Evolutionary conservation across 2,888 invertebrate genomes (phyloP).

Genomic region (Eumerus sabulonum): DNA sequence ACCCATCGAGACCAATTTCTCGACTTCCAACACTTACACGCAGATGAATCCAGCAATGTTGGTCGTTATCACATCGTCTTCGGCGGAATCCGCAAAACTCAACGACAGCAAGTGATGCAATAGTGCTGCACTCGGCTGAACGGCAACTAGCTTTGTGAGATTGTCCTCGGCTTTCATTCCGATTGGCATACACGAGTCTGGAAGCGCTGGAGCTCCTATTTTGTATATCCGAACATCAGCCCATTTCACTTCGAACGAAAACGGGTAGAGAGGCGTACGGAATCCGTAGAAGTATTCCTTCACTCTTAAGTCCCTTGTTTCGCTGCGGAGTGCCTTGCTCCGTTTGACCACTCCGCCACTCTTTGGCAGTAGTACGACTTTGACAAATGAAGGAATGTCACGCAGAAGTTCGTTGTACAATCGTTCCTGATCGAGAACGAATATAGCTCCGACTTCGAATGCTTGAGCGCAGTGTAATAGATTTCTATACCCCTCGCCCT

Average conservation of each 20-base stretch:
- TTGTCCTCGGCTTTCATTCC: constrained; percentile 96
- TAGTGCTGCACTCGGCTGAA: constrained; percentile 87
- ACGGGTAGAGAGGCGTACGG: constrained; percentile 90
- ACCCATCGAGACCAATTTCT: background rate
- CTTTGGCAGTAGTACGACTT: constrained; percentile 94
- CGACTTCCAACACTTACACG: constrained; percentile 90
- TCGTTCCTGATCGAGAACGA: constrained; percentile 97
- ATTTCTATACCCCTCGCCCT: constrained; percentile 92
- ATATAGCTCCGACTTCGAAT: constrained; percentile 96
- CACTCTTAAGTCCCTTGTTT: constrained; percentile 89
- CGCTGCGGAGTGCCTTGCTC: constrained; percentile 85
- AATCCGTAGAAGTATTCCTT: constrained; percentile 97
- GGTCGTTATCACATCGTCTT: constrained; percentile 91
- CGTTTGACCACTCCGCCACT: constrained; percentile 98
- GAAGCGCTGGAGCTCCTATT: constrained; percentile 95
- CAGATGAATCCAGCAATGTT: constrained; percentile 95
- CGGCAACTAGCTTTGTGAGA: constrained; percentile 91
- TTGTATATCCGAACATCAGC: constrained; percentile 93
- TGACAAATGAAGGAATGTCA: constrained; percentile 96
- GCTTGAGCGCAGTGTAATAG: constrained; percentile 93
- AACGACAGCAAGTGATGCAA: constrained; percentile 94
- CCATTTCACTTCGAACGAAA: constrained; percentile 96
- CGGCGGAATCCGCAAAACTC: constrained; percentile 89
- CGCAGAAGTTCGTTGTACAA: constrained; percentile 95
- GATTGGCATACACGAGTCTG: constrained; percentile 97